These are phyloP conservation scores for Oopsacas minuta DNA, from an alignment of 37 sponge, comb jelly and placozoan species.

Conservation along the genomic window DNA sequence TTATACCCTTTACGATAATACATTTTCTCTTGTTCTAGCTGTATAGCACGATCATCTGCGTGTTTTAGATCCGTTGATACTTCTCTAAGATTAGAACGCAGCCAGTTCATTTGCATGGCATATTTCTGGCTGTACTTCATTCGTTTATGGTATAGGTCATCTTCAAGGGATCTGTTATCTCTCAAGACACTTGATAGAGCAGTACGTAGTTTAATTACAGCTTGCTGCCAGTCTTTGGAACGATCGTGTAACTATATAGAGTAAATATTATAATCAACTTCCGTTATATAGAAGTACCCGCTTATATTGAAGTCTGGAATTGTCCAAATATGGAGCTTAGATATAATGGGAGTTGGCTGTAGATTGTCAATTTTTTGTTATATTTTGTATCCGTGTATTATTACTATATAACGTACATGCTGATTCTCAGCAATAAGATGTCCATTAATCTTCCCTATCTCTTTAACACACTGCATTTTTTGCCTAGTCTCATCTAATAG, in stretches of 20 bases:
- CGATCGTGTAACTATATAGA: neutral
- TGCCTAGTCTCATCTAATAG: neutral
- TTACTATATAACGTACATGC: neutral
- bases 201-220: neutral
- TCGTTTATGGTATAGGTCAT: neutral
- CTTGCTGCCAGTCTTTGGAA: neutral
- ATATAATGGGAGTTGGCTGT: no score
- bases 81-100: neutral
- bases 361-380: no score
- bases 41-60: neutral
- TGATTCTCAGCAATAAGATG: constrained; percentile 12
- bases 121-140: constrained; percentile 14
- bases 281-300: no score
- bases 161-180: neutral
- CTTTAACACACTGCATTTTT: neutral
- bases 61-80: neutral
- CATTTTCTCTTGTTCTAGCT: neutral
- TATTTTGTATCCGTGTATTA: no score
- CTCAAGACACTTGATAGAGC: neutral
- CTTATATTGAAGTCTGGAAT: no score
- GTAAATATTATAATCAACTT: neutral
- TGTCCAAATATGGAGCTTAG: no score
- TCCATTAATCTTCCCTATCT: neutral
- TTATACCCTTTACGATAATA: neutral
- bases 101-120: constrained; percentile 1